Conservation (phyloP, 2,888 invertebrate species). For the Acleris holmiana region DNA sequence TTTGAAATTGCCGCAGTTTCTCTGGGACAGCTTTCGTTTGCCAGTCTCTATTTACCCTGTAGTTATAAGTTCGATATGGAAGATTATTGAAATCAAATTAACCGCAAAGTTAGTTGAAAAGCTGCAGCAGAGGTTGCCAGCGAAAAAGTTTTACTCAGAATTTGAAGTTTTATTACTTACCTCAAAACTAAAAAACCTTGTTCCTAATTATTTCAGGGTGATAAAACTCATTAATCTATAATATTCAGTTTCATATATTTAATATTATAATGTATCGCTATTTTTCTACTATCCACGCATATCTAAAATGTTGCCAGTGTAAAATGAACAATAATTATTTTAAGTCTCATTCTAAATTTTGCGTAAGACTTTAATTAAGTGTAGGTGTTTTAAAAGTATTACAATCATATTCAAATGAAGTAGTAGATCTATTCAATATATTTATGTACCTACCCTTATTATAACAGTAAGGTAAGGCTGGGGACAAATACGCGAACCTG, state of each 20-base stretch:
- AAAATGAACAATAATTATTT: conserved; percentile 28
- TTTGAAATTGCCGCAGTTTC: no score
- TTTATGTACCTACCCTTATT: conserved; percentile 18
- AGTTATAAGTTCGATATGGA: no score
- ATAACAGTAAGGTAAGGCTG: conserved; percentile 11
- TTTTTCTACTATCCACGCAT: conserved; percentile 27
- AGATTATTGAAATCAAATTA: no score
- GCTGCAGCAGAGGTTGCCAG: no score
- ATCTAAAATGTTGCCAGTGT: conserved; percentile 26
- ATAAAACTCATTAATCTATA: no score
- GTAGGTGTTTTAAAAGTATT: conserved; percentile 4
- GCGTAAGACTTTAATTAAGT: conserved; percentile 8
- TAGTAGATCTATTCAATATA: conserved; percentile 25
- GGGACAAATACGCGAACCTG: neutral
- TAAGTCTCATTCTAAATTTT: conserved; percentile 15
- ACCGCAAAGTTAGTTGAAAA: no score
- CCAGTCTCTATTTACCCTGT: no score
- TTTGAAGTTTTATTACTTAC: neutral
- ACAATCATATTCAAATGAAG: conserved; percentile 13
- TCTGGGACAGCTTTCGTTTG: no score
- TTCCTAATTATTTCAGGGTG: no score
- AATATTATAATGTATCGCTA: neutral
- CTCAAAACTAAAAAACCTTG: no score
- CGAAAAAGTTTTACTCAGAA: no score
- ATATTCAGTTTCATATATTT: no score